phyloP scores from a whole-genome alignment of 2,797 vertebrate species.

The Gymnodraco acuticeps region DNA sequence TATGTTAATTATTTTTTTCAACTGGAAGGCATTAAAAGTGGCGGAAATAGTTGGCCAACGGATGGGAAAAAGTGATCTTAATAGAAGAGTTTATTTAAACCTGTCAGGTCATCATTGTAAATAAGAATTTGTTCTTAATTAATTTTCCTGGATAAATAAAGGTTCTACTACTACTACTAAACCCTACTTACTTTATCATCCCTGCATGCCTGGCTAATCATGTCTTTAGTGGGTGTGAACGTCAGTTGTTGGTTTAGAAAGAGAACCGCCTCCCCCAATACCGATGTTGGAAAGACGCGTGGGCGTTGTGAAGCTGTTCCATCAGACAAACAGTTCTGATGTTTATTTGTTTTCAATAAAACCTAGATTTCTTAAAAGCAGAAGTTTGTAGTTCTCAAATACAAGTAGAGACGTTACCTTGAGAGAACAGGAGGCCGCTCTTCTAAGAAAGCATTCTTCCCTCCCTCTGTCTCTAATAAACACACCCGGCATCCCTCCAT shows the following conservation, averaged over 20 bases:
- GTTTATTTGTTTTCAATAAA: not conserved
- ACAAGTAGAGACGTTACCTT: not conserved
- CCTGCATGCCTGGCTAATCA: not conserved
- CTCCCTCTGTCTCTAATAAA: slow-evolving; percentile 67
- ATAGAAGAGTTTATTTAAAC: not conserved
- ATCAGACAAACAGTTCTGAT: not conserved
- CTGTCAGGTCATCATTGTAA: too few species aligned
- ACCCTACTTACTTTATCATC: not conserved
- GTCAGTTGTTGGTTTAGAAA: not conserved
- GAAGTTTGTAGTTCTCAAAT: not conserved
- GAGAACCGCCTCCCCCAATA: not conserved
- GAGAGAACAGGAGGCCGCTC: not conserved
- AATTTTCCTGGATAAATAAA: too few species aligned
- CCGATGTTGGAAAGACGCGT: not conserved
- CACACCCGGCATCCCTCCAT: slow-evolving; percentile 62
- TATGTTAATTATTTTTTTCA: not conserved
- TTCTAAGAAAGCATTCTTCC: slow-evolving; percentile 32
- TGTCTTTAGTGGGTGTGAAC: not conserved
- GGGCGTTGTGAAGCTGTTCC: not conserved
- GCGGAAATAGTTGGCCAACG: not conserved
- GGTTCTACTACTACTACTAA: too few species aligned
- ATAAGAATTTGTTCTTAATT: too few species aligned
- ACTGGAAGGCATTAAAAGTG: not conserved
- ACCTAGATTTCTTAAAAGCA: not conserved
- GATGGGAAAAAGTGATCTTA: not conserved